Base-by-base conservation (phyloP, 2,888 invertebrate genomes). In the Torymus aiolomorphi region DNA sequence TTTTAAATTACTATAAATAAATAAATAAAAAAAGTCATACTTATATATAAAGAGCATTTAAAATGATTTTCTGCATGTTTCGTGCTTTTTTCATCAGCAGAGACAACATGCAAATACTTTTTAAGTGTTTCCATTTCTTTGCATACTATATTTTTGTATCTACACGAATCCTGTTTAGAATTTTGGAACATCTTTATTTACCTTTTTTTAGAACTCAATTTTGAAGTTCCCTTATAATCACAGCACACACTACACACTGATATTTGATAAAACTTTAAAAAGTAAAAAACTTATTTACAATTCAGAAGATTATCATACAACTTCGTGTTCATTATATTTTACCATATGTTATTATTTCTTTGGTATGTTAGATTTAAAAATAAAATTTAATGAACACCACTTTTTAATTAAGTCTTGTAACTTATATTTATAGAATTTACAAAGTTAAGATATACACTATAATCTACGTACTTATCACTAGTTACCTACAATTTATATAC, bases 401-500 rank as follows among this genome's bases (percentile, higher is more conserved):
- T 24, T 76, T 51, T 24, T 63, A 49, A 59, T 76, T 62, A 24
- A 67, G 13, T 70, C 14, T 76, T 73, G 20, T 5, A 61, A 57
- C 56, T 76, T 78, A 69, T 76, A 81, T 78, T 81, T 78, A 10
- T 67, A 69, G n/a, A 69, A 24, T 65, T 76, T 79, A 76, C 69
- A 79, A 69, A 76, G 61, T 79, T 70, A 67, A 4, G 75, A 74
- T 62, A 16, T 74, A 76, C 52, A 69, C 56, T 73, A 76, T 59
- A 14, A 69, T 57, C 67, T 78, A 81, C 31, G 51, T 59, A 56
- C 31, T 24, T 14, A 57, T 18, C 16, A 63, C 63, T 81, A 72
- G 62, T 63, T 76, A 72, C 57, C 72, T 79, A 79, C 62, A 73
- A 56, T 57, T 73, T 81, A 81, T 79, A 67, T 81, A 81, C 81